A percentile compares a stretch with the other conserved stretches of the same genome.
phyloP scores from a whole-genome alignment of 1,140 invertebrate species.

The Diuraphis noxia region DNA sequence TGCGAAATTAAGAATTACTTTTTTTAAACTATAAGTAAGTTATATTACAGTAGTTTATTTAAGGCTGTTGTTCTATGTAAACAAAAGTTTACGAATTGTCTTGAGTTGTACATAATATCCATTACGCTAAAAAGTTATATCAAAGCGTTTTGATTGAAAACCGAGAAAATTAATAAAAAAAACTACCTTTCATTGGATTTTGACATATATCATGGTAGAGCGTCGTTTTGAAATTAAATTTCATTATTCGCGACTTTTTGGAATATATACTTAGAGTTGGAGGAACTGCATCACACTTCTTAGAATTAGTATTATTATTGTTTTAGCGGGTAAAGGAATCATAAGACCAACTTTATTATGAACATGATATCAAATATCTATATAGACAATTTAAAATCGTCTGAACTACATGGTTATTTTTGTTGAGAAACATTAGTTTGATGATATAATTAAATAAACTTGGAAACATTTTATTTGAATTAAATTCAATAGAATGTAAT shows the following conservation, averaged over 20 bases:
- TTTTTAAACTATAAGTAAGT: background rate
- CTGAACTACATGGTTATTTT: background rate
- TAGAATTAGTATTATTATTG: background rate
- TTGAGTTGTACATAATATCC: background rate
- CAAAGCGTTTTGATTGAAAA: background rate
- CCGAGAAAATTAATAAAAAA: background rate
- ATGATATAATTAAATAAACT: too few relatives aligned
- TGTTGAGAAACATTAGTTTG: too few relatives aligned
- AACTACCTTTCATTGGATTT: background rate
- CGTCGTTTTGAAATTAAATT: slow-evolving; percentile 7
- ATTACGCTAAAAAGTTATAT: background rate
- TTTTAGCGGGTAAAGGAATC: background rate
- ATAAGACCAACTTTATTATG: background rate
- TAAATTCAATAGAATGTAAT: too few relatives aligned
- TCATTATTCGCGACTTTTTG: background rate
- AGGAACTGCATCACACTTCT: background rate
- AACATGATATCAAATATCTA: too few relatives aligned
- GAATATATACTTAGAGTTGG: background rate
- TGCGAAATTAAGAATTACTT: background rate
- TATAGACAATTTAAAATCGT: background rate
- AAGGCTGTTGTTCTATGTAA: background rate
- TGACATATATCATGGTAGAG: background rate
- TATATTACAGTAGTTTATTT: background rate
- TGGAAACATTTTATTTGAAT: too few relatives aligned
- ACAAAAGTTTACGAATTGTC: background rate